Percentiles rank a stretch among this genome's conserved stretches.
phyloP scores from a whole-genome alignment of 1,140 invertebrate species.

The Arctopsyche grandis region DNA sequence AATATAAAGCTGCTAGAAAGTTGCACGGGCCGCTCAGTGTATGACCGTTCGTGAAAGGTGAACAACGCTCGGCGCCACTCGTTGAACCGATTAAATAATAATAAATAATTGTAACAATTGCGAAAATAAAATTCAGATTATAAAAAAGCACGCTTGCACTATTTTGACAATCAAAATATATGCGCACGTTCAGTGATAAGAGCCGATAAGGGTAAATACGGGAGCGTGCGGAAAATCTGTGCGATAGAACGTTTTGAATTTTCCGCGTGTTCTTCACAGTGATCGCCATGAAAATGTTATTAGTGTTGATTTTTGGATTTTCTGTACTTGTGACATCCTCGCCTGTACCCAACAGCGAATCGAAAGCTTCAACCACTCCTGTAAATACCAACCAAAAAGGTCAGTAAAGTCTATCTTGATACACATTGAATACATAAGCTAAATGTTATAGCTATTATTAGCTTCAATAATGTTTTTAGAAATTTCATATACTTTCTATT shows the following conservation, averaged over 20 bases:
- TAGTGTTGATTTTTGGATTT: conserved; percentile 42
- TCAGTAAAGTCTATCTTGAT: conserved; percentile 45
- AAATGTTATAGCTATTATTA: no score
- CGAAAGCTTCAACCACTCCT: background rate
- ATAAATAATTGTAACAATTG: background rate
- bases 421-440: no score
- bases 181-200: background rate
- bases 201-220: background rate
- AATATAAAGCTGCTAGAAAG: conserved; percentile 54
- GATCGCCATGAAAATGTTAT: conserved; percentile 13
- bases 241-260: background rate
- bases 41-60: conserved; percentile 43
- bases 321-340: conserved; percentile 31
- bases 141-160: background rate
- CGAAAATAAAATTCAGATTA: background rate
- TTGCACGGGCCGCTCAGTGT: conserved; percentile 41
- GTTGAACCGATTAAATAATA: background rate
- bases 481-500: no score
- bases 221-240: background rate
- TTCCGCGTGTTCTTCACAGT: background rate
- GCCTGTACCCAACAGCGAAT: conserved; percentile 24
- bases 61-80: conserved; percentile 29
- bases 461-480: no score
- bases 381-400: conserved; percentile 33
- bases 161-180: background rate